Percentiles rank a stretch among this genome's conserved stretches.
These are phyloP conservation scores for Sycophaga agraensis DNA, from an alignment of 1,140 invertebrate genomes.

Conservation along the genomic window DNA sequence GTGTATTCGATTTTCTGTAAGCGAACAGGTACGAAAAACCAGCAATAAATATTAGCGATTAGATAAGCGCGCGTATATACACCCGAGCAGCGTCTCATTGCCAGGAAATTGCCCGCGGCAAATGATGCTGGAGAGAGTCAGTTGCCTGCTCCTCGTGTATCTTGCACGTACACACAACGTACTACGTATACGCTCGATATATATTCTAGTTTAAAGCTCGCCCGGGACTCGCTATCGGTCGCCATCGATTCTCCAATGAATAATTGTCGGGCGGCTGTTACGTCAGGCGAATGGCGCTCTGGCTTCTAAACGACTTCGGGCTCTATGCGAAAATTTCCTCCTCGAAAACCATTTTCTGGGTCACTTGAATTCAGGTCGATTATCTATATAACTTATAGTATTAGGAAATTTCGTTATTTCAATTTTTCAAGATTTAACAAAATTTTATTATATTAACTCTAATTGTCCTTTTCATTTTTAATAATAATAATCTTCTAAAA, in stretches of 20 bases:
- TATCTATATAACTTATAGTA: too few relatives aligned
- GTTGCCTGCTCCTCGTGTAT: background rate
- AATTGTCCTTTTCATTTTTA: too few relatives aligned
- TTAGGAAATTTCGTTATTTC: too few relatives aligned
- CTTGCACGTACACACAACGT: background rate
- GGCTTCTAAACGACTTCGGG: background rate
- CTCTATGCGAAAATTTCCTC: background rate
- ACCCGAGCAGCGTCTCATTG: too few relatives aligned
- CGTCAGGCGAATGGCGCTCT: slow-evolving; percentile 1
- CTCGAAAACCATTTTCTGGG: too few relatives aligned
- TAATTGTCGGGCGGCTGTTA: slow-evolving; percentile 11
- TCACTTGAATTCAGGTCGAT: too few relatives aligned
- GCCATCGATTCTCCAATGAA: slow-evolving; percentile 20
- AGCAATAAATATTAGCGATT: too few relatives aligned
- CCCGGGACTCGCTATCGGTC: slow-evolving; percentile 4
- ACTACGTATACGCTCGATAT: background rate
- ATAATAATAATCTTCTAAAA: too few relatives aligned
- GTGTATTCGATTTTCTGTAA: background rate
- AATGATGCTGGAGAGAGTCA: background rate
- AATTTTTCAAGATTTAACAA: too few relatives aligned
- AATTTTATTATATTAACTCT: too few relatives aligned
- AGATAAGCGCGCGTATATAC: too few relatives aligned
- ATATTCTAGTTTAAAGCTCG: background rate
- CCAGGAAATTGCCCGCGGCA: too few relatives aligned
- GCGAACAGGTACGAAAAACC: background rate